Conservation (phyloP, 2,888 invertebrate species). For the Troilus luridus region DNA sequence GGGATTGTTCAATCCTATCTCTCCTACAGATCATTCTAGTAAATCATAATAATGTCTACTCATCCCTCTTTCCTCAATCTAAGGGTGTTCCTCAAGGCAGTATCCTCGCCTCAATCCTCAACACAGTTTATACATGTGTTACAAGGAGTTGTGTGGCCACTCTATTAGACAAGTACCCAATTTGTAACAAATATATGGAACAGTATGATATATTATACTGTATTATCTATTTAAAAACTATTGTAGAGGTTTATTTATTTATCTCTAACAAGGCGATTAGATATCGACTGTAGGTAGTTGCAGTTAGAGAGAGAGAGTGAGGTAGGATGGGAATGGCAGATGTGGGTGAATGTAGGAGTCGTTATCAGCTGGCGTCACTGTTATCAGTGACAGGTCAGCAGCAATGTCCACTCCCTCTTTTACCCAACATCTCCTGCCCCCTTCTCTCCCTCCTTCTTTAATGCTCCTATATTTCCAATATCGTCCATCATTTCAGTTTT, state of each 20-base stretch:
- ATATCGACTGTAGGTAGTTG: neutral
- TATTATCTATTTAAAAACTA: no score
- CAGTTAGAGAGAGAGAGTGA: neutral
- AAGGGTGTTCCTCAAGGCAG: no score
- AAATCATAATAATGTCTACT: no score
- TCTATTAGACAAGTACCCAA: no score
- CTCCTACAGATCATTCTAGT: no score
- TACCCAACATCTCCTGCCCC: neutral
- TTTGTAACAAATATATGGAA: no score
- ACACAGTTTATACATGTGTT: no score
- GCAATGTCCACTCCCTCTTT: neutral
- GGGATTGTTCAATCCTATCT: no score
- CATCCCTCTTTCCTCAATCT: no score
- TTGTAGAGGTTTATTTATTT: neutral
- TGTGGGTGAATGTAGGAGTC: slow-evolving; percentile 25
- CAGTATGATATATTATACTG: no score
- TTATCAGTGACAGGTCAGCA: slow-evolving; percentile 17
- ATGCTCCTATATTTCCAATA: neutral
- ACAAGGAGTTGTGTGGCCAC: no score
- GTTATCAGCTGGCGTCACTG: slow-evolving; percentile 20
- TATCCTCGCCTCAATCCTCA: no score
- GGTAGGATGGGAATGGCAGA: slow-evolving; percentile 1
- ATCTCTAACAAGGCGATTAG: neutral
- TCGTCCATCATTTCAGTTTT: neutral
- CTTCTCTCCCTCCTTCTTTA: neutral